Evolutionary conservation across 2,888 invertebrate species (phyloP).

Genomic region (Monopis laevigella): DNA sequence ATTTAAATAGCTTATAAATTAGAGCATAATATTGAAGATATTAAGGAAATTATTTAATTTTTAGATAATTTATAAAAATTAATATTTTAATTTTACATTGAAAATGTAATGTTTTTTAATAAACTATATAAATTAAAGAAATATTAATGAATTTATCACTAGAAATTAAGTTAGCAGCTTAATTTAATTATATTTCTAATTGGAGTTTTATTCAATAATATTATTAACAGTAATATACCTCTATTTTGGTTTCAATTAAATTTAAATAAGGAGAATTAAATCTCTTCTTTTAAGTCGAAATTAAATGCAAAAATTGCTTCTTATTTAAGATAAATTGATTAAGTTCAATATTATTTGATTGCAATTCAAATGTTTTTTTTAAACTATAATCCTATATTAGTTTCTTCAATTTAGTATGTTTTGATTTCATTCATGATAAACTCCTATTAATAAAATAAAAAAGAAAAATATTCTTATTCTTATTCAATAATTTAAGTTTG

Average conservation of each 20-base stretch:
- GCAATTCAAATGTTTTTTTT: slow-evolving; percentile 48
- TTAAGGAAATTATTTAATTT: slow-evolving; percentile 37
- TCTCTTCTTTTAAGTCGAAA: slow-evolving; percentile 56
- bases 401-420: slow-evolving; percentile 49
- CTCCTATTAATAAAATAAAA: slow-evolving; percentile 58
- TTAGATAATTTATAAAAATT: slow-evolving; percentile 33
- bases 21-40: slow-evolving; percentile 47
- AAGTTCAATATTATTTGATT: slow-evolving; percentile 36
- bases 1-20: slow-evolving; percentile 46
- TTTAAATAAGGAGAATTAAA: slow-evolving; percentile 56
- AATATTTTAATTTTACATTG: slow-evolving; percentile 67
- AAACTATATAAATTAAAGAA: slow-evolving; percentile 71
- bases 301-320: slow-evolving; percentile 61
- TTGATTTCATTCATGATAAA: slow-evolving; percentile 52
- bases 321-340: slow-evolving; percentile 61
- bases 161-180: slow-evolving; percentile 74
- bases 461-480: slow-evolving; percentile 49
- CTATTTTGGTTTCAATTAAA: slow-evolving; percentile 68
- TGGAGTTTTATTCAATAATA: slow-evolving; percentile 64
- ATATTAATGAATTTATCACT: slow-evolving; percentile 58
- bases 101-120: slow-evolving; percentile 72
- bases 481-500: slow-evolving; percentile 33
- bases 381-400: slow-evolving; percentile 48
- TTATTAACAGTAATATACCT: slow-evolving; percentile 76
- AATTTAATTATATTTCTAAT: slow-evolving; percentile 66